phyloP scores from a whole-genome alignment of 2,797 vertebrate species.

The Lutjanus argentimaculatus region DNA sequence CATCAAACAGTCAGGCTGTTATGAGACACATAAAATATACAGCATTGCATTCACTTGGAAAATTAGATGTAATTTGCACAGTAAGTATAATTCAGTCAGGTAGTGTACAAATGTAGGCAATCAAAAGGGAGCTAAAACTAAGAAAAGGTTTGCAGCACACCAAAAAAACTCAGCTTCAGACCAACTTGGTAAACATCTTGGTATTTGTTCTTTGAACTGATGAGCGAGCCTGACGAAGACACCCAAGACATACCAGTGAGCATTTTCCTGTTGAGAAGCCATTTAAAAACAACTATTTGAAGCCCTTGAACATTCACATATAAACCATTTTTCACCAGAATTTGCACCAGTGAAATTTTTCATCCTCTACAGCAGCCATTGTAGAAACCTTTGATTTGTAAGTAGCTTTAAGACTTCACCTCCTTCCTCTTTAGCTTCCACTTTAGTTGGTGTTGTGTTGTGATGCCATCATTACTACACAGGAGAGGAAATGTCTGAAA shows the following conservation, averaged over 20 bases:
- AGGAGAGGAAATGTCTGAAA: too few relatives aligned
- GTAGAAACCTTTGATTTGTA: too few relatives aligned
- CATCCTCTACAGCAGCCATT: too few relatives aligned
- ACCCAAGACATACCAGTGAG: background rate
- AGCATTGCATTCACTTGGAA: conserved; percentile 7
- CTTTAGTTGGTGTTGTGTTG: too few relatives aligned
- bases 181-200: background rate
- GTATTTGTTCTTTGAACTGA: background rate
- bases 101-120: background rate
- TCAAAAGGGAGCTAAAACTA: background rate
- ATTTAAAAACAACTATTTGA: too few relatives aligned
- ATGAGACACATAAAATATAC: background rate
- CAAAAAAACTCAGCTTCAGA: background rate
- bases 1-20: background rate
- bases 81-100: background rate
- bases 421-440: too few relatives aligned
- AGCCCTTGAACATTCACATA: too few relatives aligned
- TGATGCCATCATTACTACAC: too few relatives aligned
- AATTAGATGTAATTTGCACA: background rate
- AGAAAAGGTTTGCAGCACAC: background rate
- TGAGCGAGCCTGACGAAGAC: background rate
- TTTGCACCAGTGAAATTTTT: too few relatives aligned
- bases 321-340: too few relatives aligned
- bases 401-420: too few relatives aligned
- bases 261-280: too few relatives aligned